Conservation (phyloP, 64 coral and sea anemone genomes). For the Actinia equina region DNA sequence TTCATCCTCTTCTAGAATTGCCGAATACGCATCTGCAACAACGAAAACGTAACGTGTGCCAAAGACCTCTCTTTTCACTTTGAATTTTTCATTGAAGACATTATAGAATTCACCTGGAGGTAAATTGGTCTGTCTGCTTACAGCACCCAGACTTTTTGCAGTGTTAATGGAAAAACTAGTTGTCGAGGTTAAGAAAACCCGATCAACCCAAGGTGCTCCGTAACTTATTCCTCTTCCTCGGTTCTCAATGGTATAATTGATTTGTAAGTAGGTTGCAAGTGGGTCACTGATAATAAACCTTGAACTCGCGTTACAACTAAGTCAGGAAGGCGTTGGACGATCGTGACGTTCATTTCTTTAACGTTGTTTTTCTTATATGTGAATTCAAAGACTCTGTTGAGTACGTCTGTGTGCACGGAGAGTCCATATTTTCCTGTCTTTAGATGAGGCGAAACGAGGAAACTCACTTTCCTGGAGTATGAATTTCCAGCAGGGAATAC, state of each 20-base stretch:
- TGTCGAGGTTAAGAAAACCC: conserved; percentile 35
- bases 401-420: conserved; percentile 56
- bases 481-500: conserved; percentile 32
- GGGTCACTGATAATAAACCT: conserved; percentile 28
- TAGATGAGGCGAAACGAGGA: conserved; percentile 33
- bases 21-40: conserved; percentile 41
- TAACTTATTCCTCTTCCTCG: conserved; percentile 38
- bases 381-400: conserved; percentile 62
- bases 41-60: conserved; percentile 48
- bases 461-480: conserved; percentile 35
- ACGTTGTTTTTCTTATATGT: conserved; percentile 55
- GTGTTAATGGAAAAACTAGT: not conserved
- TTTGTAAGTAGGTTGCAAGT: conserved; percentile 23
- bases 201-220: conserved; percentile 64
- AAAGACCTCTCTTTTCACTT: conserved; percentile 37
- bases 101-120: conserved; percentile 20
- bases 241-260: conserved; percentile 62
- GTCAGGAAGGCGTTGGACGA: conserved; percentile 54
- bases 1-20: conserved; percentile 44
- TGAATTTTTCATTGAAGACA: conserved; percentile 9
- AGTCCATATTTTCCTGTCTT: conserved; percentile 56
- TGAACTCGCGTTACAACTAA: conserved; percentile 42
- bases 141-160: conserved; percentile 34
- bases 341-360: conserved; percentile 35
- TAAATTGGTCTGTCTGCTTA: conserved; percentile 38